A percentile compares a stretch with the other conserved stretches of the same genome.
Evolutionary conservation across 1,140 invertebrate species (phyloP).

Genomic region (Cardiocondyla obscurior): DNA sequence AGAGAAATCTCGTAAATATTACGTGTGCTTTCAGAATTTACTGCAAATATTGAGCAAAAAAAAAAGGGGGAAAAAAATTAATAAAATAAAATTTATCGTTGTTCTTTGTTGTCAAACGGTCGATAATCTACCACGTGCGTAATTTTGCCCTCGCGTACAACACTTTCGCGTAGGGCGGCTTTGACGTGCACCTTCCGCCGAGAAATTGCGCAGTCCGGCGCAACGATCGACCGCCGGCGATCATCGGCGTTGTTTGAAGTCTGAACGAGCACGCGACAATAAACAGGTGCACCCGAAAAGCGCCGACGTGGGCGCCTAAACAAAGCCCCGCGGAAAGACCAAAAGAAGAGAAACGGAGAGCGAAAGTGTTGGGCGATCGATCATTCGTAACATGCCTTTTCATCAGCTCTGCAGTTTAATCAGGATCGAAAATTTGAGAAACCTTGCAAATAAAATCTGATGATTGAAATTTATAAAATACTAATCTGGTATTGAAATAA

Average conservation of each 20-base stretch:
- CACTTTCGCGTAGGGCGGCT: not conserved
- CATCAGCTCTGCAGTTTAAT: not conserved
- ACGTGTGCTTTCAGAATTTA: not conserved
- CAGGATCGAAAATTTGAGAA: too few species aligned
- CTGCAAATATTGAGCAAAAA: not conserved
- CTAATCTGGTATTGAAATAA: too few species aligned
- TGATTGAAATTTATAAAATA: too few species aligned
- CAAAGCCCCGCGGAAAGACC: constrained; percentile 11
- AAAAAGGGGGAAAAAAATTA: not conserved
- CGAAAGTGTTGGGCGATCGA: constrained; percentile 56
- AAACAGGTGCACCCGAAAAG: constrained; percentile 20
- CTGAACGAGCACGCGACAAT: constrained; percentile 25
- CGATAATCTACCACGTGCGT: not conserved
- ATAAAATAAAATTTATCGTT: not conserved
- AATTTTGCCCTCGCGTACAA: not conserved
- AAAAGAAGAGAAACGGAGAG: constrained; percentile 43
- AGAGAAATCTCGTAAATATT: not conserved
- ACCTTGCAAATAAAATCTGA: too few species aligned
- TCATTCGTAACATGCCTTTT: constrained; percentile 38
- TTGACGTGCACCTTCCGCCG: not conserved
- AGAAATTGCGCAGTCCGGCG: constrained; percentile 3
- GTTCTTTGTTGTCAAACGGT: not conserved
- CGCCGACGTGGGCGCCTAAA: not conserved
- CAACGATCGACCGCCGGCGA: not conserved
- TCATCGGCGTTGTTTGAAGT: constrained; percentile 8